Evolutionary conservation across 2,888 invertebrate species (phyloP).

Genomic region (Mycogona germanica): DNA sequence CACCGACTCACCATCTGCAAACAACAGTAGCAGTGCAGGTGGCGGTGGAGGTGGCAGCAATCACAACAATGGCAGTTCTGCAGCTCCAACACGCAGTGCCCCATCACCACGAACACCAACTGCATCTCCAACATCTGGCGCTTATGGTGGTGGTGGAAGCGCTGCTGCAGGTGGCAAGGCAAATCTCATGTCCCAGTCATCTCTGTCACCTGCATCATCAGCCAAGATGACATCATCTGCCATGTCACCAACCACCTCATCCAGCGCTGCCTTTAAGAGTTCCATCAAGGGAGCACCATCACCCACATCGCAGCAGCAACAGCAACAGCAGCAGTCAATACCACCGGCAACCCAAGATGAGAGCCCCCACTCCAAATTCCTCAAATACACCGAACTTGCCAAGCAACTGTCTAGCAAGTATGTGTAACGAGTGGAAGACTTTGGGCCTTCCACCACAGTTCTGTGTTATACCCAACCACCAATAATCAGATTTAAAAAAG

Average conservation of each 20-base stretch:
- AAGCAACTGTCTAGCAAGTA: slow-evolving; percentile 96
- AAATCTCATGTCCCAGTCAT: neutral
- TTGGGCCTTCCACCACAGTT: too few species aligned
- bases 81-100: neutral
- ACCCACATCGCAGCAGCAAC: too few species aligned
- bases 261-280: slow-evolving; percentile 3
- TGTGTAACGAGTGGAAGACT: slow-evolving; percentile 24
- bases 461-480: too few species aligned
- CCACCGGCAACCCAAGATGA: slow-evolving; percentile 50
- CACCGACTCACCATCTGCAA: slow-evolving; percentile 22
- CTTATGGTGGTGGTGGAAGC: slow-evolving; percentile 46
- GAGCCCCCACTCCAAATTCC: slow-evolving; percentile 92
- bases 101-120: slow-evolving; percentile 35
- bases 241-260: slow-evolving; percentile 20
- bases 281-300: neutral
- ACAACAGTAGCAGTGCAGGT: slow-evolving; percentile 10
- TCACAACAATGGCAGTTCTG: neutral
- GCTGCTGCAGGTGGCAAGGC: neutral
- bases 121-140: slow-evolving; percentile 35
- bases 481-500: too few species aligned
- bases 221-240: slow-evolving; percentile 9
- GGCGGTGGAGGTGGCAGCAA: slow-evolving; percentile 19
- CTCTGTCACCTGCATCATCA: neutral
- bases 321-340: slow-evolving; percentile 4
- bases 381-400: slow-evolving; percentile 96